Evolutionary conservation across 2,113 vertebrate genomes (phyloP), one percentile per base, ranked within the genome.

Genomic region (Nanorana parkeri): DNA sequence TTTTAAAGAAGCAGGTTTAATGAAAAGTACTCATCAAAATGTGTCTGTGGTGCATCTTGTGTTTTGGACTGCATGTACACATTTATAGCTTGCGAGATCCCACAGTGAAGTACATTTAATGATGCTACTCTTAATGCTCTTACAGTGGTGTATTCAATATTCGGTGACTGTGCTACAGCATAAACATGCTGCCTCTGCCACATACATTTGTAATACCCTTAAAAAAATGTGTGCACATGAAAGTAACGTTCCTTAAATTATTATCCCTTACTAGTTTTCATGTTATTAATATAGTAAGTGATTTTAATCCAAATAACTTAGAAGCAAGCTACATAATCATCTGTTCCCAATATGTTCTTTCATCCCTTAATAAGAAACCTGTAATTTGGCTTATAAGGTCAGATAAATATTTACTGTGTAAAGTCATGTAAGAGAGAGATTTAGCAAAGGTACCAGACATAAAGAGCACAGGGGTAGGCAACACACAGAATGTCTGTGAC

Each of bases 301-400:
- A 17, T 64, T 64, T 63, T 28, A 24, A 77, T 77, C 21, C 26
- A 47, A 61, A 52, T 64, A 23, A 28, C 16, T 23, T 52, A 10
- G 3, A 28, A 65, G 51, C 36, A 64, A 28, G 17, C 32, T 15
- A 47, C 65, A 64, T 65, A 26, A 26, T 77, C 60, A 77, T 65
- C 74, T 75, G 72, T 26, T 65, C 47, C 28, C 63, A 55, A 52
- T 55, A 78, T 78, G 76, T 65, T 28, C 63, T 65, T 78, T 55
- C 23, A 79, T 68, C 51, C 51, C 29, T 68, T 58, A 56, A 68
- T 24, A 26, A 47, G 24, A 29, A 79, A 68, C 52, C 20, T 66
- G 54, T 58, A 56, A 28, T 19, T 58, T 21, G 20, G 54, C 68
- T 41, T 79, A 79, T 68, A 79, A 60, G 52, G 24, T 68, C 26